phyloP scores from a whole-genome alignment of 2,888 invertebrate species.

The Macrosoma leucophasiata region DNA sequence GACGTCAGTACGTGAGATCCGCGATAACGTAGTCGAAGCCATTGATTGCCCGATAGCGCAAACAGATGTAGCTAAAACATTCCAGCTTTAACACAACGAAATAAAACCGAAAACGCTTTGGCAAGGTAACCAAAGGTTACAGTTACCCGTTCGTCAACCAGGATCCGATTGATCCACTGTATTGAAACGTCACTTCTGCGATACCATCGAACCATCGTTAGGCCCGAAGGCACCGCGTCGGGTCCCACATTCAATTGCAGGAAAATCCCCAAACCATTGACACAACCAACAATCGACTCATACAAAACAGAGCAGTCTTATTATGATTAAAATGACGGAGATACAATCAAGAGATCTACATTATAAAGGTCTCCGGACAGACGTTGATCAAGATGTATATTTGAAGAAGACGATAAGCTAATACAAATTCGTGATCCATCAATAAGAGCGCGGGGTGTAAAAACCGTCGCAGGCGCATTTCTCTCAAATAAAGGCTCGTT shows the following conservation, averaged over 20 bases:
- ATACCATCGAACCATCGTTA: constrained; percentile 68
- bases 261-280: no score
- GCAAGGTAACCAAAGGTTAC: not conserved
- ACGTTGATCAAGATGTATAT: constrained; percentile 44
- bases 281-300: no score
- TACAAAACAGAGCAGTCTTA: no score
- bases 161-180: constrained; percentile 59
- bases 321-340: no score
- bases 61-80: not conserved
- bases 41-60: no score
- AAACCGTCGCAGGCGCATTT: constrained; percentile 49
- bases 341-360: no score
- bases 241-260: no score
- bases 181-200: constrained; percentile 69
- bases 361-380: no score
- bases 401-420: constrained; percentile 34
- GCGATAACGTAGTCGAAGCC: no score
- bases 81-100: not conserved
- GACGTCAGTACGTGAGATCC: no score
- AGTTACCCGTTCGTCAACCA: constrained; percentile 24
- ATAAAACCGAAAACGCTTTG: no score
- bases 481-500: constrained; percentile 67
- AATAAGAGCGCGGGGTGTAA: constrained; percentile 45
- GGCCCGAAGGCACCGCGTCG: no score
- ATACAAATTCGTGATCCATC: constrained; percentile 57